Conservation (phyloP, 2,113 vertebrate genomes). For the Hydrochoerus hydrochaeris region DNA sequence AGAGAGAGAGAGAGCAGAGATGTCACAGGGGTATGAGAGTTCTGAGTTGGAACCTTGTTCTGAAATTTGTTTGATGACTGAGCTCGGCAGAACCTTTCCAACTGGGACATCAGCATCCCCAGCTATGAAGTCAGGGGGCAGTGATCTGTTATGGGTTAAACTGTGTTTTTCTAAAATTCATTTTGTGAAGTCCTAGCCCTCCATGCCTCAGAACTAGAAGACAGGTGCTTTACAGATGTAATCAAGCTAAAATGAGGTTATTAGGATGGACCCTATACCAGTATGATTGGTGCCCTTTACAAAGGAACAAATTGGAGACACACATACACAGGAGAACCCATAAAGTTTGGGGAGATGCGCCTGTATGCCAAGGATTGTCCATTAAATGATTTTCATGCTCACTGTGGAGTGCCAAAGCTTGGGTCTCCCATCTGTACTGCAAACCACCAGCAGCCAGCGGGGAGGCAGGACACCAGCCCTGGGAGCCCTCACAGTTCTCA, state of each 20-base stretch:
- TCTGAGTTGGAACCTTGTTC: not conserved
- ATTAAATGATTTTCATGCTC: conserved; percentile 72
- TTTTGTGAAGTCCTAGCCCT: not conserved
- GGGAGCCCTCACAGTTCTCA: not conserved
- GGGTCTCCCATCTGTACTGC: conserved; percentile 33
- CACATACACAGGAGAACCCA: not conserved
- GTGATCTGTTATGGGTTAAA: not conserved
- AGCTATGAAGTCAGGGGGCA: not conserved
- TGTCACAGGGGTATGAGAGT: not conserved
- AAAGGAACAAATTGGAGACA: not conserved
- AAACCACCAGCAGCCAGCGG: not conserved
- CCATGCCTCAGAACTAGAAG: not conserved
- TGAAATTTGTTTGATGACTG: not conserved
- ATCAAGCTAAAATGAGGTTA: not conserved
- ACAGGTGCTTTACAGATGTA: not conserved
- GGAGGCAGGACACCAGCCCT: not conserved
- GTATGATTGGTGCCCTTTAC: not conserved
- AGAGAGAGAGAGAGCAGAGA: not conserved
- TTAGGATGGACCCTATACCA: not conserved
- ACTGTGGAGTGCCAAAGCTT: conserved; percentile 56
- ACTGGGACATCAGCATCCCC: not conserved
- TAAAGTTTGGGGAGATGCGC: not conserved
- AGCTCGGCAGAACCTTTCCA: not conserved
- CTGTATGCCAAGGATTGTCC: not conserved
- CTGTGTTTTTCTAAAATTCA: not conserved